Evolutionary conservation across 2,797 vertebrate genomes (phyloP).

Genomic region (Acrossocheilus fasciatus): DNA sequence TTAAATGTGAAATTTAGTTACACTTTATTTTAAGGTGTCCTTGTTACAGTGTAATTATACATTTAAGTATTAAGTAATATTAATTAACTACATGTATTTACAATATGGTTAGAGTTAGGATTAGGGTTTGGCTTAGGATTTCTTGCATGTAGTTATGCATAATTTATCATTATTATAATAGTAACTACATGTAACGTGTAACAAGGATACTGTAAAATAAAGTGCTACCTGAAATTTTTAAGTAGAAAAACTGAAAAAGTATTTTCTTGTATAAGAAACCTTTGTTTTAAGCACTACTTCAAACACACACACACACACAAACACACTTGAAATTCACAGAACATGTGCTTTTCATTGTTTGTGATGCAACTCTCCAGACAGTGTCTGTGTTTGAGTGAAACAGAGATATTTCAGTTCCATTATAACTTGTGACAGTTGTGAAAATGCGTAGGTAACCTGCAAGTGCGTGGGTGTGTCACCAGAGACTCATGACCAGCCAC

Average conservation of each 20-base stretch:
- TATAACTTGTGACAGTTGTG: slow-evolving; percentile 54
- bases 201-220: background rate
- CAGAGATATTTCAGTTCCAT: slow-evolving; percentile 60
- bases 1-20: background rate
- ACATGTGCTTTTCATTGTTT: background rate
- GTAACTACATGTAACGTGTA: background rate
- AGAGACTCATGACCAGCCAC: slow-evolving; percentile 54
- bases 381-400: slow-evolving; percentile 39
- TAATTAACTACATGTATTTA: background rate
- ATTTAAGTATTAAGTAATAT: background rate
- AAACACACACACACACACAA: background rate
- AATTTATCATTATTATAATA: background rate
- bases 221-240: background rate
- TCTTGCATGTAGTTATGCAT: background rate
- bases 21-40: background rate
- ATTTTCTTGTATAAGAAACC: background rate
- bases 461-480: slow-evolving; percentile 48
- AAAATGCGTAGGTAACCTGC: slow-evolving; percentile 58
- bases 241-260: background rate
- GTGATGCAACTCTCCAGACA: slow-evolving; percentile 1
- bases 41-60: background rate
- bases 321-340: background rate
- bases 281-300: background rate
- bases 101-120: background rate
- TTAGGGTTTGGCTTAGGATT: background rate